Evolutionary conservation across 2,113 vertebrate species (phyloP).

Genomic region (Myotis brandtii): DNA sequence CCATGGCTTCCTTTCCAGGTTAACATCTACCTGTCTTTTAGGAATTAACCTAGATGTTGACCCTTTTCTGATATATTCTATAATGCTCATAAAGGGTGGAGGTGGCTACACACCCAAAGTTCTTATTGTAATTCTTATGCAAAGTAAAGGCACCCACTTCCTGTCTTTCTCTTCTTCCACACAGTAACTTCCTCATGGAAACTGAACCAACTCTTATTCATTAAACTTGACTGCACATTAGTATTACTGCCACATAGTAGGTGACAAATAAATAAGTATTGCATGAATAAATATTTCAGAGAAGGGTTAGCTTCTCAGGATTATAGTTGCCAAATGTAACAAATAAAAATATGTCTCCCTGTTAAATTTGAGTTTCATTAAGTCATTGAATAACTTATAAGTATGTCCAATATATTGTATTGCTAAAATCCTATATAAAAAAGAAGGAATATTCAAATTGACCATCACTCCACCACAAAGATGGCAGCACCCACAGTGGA

Average conservation of each 20-base stretch:
- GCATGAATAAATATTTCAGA: background rate
- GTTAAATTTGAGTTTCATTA: background rate
- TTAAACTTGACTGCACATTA: background rate
- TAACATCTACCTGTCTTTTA: background rate
- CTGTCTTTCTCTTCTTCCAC: background rate
- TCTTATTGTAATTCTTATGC: background rate
- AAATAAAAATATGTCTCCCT: background rate
- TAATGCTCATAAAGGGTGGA: background rate
- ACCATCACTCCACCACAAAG: no score
- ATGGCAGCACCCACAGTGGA: no score
- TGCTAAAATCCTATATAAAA: background rate
- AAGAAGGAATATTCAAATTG: no score
- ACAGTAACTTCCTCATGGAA: background rate
- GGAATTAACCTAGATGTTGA: background rate
- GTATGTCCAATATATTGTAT: background rate
- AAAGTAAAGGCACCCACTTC: background rate
- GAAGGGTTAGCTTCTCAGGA: background rate
- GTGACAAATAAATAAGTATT: background rate
- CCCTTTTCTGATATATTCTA: background rate
- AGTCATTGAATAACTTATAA: background rate
- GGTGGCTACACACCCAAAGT: fast-evolving
- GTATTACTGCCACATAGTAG: background rate
- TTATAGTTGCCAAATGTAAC: background rate
- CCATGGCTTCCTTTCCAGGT: background rate
- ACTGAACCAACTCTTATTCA: background rate